A percentile compares a stretch with the other conserved stretches of the same genome.
Conservation (phyloP, 2,888 invertebrate species). For the Eupeodes luniger region DNA sequence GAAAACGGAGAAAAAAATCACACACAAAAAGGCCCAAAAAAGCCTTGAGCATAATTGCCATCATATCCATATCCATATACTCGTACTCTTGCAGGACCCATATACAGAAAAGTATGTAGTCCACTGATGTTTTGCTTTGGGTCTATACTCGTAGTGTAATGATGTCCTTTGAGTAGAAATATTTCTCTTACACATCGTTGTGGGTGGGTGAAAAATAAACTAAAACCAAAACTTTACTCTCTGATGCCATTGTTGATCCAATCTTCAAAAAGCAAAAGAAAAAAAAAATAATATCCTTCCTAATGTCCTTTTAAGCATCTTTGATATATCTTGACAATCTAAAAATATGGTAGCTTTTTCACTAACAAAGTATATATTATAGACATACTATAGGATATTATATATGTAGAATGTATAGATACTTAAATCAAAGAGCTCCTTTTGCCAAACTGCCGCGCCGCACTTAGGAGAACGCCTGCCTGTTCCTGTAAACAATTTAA, state of each 20-base stretch:
- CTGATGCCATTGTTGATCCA: conserved; percentile 38
- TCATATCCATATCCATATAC: conserved; percentile 33
- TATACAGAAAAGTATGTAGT: conserved; percentile 43
- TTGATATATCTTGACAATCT: conserved; percentile 24
- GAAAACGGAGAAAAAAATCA: background rate
- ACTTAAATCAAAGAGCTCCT: background rate
- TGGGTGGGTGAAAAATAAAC: background rate
- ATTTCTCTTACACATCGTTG: conserved; percentile 23
- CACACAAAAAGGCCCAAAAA: conserved; percentile 40
- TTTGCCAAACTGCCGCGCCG: background rate
- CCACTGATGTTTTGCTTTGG: conserved; percentile 49
- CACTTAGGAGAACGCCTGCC: conserved; percentile 37
- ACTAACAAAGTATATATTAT: no score
- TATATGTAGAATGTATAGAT: background rate
- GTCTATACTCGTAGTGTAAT: conserved; percentile 3
- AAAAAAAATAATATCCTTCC: conserved; percentile 2
- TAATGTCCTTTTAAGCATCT: conserved; percentile 22
- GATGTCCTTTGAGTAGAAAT: conserved; percentile 53
- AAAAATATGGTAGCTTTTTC: background rate
- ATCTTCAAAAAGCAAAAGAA: conserved; percentile 8
- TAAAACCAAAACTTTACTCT: conserved; percentile 4
- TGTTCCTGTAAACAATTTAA: conserved; percentile 62
- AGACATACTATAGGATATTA: background rate
- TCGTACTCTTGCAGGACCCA: no score
- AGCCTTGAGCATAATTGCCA: conserved; percentile 71